Base-by-base conservation (phyloP, 2,113 vertebrate genomes). In the Scolopax mira region DNA sequence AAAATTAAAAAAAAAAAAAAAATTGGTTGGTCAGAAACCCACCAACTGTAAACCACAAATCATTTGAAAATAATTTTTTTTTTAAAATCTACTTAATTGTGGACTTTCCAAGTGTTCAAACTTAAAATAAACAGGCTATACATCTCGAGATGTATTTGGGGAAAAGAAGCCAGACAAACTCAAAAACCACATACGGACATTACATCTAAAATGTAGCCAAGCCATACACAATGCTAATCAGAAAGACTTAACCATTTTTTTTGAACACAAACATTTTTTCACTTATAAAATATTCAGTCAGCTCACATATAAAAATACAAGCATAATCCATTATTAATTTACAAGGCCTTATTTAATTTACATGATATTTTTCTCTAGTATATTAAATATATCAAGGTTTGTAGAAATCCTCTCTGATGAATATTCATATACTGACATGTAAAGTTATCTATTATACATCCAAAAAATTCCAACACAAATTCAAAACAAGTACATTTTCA, bases 271-370 rank as follows among this genome's bases (percentile, higher is more conserved):
- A 79, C 58, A 88, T 81, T 95, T 97, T 96, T 92, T 80, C 72
- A 78, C 73, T 93, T 72, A 95, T 92, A 65, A 93, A 97, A 96
- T 86, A 94, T 96, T 96, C 84, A 96, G 62, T 73, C 81, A 81
- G 69, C 78, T 96, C 66, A 44, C 74, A 91, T 44, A 66, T 8
- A 88, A 93, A 88, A 93, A 94, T 51, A 86, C 80, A 93, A 95
- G 60, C 33, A 54, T 10, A 83, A 73, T 3, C 79, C 91, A 96
- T 97, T 95, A 97, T 95, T 96, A 91, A 95, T 95, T 90, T 88
- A 93, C 61, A 87, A 89, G 71, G 69, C 57, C 66, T 80, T 92
- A 84, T 93, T 96, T 93, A 60, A 94, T 94, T 93, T 86, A 86
- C 93, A 89, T 89, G 75, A 66, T 71, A 48, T 93, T 95, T 92